Evolutionary conservation across 92 coral and sea anemone genomes (phyloP), one percentile per base, ranked within the genome.

Genomic region (Umimayanthus chanpuru): DNA sequence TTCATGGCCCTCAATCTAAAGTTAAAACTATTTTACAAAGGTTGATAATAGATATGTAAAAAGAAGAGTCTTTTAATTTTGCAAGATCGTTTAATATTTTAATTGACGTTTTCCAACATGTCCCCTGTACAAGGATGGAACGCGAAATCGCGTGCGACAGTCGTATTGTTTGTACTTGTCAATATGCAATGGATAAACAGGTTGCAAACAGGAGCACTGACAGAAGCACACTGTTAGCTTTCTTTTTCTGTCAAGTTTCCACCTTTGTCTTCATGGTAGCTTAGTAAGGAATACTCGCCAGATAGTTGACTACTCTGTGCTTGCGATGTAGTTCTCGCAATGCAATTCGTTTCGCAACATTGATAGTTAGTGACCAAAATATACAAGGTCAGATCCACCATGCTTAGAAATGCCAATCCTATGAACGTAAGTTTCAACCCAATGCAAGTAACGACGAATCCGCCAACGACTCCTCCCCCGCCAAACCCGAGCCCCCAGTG

Each of bases 401-500:
- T 72, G 36, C 96, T 89, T 4, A 90, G 40, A 32, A 94, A 68
- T 30, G 96, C 99, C 83, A 95, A 95, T 25, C 88, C 87, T 43
- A 94, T 50, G 80, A 96, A 96, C n/a, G 98, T 92, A 40, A 81
- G 40, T 15, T 88, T 81, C 41, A 94, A 73, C 32, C 99, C 98
- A 73, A 96, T 72, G 65, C 80, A 88, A 68, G 94, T 90, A 39
- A 96, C 94, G 9, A 96, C 86, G 50, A 96, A 53, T 58, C 99
- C 99, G 21, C 99, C 98, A 47, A 96, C 58, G 18, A 96, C 85
- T 50, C 97, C 96, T 36, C 99, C 99, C 50, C 96, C 96, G 2
- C 99, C 99, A 40, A 81, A 53, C 10, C 99, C 99, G 14, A 96
- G 84, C 15, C 99, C 98, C 95, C 96, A 96, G 85, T 96, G 94